phyloP scores from a whole-genome alignment of 2,888 invertebrate genomes.

The Leptogaster cylindrica region DNA sequence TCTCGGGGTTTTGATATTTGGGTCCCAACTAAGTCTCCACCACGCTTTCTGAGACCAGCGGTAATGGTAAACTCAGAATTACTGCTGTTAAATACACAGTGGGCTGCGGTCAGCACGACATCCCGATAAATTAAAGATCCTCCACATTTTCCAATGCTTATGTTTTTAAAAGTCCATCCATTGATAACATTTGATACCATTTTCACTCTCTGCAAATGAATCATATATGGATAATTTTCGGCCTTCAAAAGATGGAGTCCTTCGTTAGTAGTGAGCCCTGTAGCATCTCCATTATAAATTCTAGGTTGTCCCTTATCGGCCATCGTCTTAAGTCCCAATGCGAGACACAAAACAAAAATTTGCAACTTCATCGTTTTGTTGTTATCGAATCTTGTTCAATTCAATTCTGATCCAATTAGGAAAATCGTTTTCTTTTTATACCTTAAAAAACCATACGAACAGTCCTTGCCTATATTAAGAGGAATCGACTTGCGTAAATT shows the following conservation, averaged over 20 bases:
- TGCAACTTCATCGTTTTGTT: too few species aligned
- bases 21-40: neutral
- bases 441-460: too few species aligned
- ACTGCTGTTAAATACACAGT: neutral
- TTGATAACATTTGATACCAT: too few species aligned
- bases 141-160: neutral
- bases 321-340: too few species aligned
- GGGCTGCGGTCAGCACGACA: neutral
- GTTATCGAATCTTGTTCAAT: too few species aligned
- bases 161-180: too few species aligned
- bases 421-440: too few species aligned
- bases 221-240: neutral
- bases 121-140: neutral
- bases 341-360: too few species aligned
- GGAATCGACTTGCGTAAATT: too few species aligned
- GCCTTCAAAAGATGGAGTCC: neutral
- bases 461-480: too few species aligned
- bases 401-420: too few species aligned
- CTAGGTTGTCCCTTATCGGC: too few species aligned
- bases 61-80: neutral
- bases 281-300: neutral
- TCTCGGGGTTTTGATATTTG: neutral
- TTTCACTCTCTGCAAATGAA: neutral
- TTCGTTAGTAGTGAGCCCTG: neutral
- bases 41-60: neutral